These are phyloP conservation scores for Neolamprologus variostigma DNA, from an alignment of 2,113 vertebrate species.

Conservation along the genomic window DNA sequence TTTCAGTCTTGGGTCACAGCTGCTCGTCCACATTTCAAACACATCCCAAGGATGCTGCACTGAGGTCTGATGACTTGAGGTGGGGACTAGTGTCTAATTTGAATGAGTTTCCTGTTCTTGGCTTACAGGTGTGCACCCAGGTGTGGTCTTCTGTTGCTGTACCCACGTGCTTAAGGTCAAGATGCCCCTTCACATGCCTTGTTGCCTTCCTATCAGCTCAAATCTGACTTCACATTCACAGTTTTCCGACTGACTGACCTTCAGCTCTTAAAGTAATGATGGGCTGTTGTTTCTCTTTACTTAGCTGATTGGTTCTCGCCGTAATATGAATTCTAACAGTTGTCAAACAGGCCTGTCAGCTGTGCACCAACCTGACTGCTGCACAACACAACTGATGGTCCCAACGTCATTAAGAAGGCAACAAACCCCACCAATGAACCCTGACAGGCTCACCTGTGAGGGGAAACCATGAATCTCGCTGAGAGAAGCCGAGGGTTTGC, in stretches of 20 bases:
- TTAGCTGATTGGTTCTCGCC: not conserved
- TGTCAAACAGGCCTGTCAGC: not conserved
- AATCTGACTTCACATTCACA: not conserved
- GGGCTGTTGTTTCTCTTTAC: not conserved
- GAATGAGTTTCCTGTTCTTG: not conserved
- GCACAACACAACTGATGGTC: not conserved
- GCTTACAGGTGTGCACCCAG: not conserved
- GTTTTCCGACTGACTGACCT: not conserved
- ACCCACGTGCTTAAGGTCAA: not conserved
- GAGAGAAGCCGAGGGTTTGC: not conserved
- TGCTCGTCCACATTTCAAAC: not conserved
- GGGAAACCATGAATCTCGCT: not conserved
- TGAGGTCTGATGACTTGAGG: not conserved
- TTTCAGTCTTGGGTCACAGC: not conserved
- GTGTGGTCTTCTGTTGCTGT: not conserved
- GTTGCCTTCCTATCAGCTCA: not conserved
- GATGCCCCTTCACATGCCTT: not conserved
- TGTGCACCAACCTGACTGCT: not conserved
- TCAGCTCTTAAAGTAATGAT: fast-evolving
- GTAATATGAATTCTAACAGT: fast-evolving
- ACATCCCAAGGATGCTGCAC: not conserved
- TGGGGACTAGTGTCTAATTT: not conserved
- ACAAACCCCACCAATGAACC: not conserved
- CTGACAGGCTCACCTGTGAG: not conserved
- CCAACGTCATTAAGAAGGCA: not conserved